phyloP scores from a whole-genome alignment of 1,140 invertebrate species.

The Hermetia illucens region DNA sequence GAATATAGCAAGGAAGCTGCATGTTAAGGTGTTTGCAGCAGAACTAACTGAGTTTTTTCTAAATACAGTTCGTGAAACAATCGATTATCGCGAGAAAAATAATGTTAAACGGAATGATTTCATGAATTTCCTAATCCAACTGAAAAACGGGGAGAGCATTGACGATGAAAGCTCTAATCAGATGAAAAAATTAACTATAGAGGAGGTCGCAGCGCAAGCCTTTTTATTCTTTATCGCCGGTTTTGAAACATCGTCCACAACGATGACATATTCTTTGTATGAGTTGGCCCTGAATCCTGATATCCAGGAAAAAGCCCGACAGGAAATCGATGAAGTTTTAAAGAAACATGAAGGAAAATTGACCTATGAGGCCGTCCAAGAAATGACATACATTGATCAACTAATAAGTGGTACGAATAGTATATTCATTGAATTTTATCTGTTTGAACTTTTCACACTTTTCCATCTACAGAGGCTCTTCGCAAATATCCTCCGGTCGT shows the following conservation, averaged over 20 bases:
- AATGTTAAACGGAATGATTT: too few species aligned
- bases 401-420: conserved; percentile 16
- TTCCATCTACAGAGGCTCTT: conserved; percentile 32
- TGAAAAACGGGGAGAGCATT: too few species aligned
- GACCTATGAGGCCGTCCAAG: conserved; percentile 22
- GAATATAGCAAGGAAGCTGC: too few species aligned
- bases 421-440: conserved; percentile 15
- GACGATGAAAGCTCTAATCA: too few species aligned
- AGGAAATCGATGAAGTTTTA: conserved; percentile 31
- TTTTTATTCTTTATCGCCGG: conserved; percentile 30
- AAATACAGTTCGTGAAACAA: too few species aligned
- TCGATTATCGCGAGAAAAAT: too few species aligned
- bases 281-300: conserved; percentile 35
- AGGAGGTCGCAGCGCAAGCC: conserved; percentile 23
- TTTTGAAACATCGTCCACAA: conserved; percentile 39
- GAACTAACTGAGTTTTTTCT: too few species aligned
- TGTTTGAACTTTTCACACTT: not conserved
- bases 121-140: too few species aligned
- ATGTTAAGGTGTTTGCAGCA: too few species aligned
- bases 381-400: conserved; percentile 22
- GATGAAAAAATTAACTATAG: too few species aligned
- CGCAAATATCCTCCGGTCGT: conserved; percentile 37
- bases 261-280: conserved; percentile 32
- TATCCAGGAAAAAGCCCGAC: conserved; percentile 31
- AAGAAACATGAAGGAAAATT: conserved; percentile 24